Base-by-base conservation (phyloP, 2,113 vertebrate species). In the Vidua macroura region DNA sequence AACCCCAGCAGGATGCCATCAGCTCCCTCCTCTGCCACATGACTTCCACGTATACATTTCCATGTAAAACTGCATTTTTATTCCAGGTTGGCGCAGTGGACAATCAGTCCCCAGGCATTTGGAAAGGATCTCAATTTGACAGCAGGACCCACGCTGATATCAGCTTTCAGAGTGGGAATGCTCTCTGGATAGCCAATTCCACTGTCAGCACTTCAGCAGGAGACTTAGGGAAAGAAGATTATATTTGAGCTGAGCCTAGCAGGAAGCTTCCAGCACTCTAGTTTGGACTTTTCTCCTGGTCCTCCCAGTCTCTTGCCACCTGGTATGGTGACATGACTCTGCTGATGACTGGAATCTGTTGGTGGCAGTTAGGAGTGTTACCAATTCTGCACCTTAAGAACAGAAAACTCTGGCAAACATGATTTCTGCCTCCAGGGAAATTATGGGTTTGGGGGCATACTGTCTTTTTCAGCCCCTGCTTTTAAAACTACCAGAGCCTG, bases 41-140 rank as follows among this genome's bases (percentile, higher is more conserved):
- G 49, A 83, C 62, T 87, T 56, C 69, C 48, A 17, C 11, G 51
- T 52, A 33, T 39, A 5, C 28, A 67, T 56, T 78, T 81, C 64
- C 64, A 55, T 84, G 82, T 52, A 11, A 84, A 84, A 43, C 9
- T 19, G 64, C 18, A 67, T 93, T 93, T 94, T 86, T 72, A 75
- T 78, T 72, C 60, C 53, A 62, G 15, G 41, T 37, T 41, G 58
- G 48, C 72, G 53, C 69, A 46, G 49, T 15, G 37, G 53, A 66
- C 41, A 60, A 73, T 78, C 84, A 84, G 72, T 68, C 69, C 83
- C 70, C 58, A 78, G 80, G 77, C 27, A 2, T 49, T 91, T 79
- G 60, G 66, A 56, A 84, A 92, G 35, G 33, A 84, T 91, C 68
- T 86, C 86, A 81, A 28, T 70, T 91, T 94, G 88, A 83, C 76